Base-by-base conservation (phyloP, 2,113 vertebrate genomes). In the Loxodonta africana region DNA sequence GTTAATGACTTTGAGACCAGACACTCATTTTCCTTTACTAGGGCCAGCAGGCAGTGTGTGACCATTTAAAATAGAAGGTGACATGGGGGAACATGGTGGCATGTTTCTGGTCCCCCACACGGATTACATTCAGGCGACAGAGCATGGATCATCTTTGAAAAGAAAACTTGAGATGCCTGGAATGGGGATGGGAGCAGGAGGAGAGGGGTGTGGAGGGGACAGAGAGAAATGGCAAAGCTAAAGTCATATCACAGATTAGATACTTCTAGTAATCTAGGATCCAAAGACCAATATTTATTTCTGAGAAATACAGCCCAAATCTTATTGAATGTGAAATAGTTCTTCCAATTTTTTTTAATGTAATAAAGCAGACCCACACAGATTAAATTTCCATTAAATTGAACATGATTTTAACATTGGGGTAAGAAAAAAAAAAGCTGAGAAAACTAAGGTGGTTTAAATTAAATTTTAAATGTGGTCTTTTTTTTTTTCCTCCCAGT, bases 361-460 rank as follows among this genome's bases (percentile, higher is more conserved):
- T 94, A 96, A 95, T 82, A 97, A 57, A 76, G 80, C 88, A 88
- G 73, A 90, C 57, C 12, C 23, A 71, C 0, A 5, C 1, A 30
- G 80, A 95, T 94, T 80, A 81, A 63, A 95, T 96, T 96, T 94
- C 60, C 63, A 92, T 96, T 86, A 80, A 96, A 89, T 17, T 81
- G 14, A 44, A 48, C n/a, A 69, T 20, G 33, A 67, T 83, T 89
- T 97, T 88, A 97, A 91, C 83, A 94, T 76, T 91, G 62, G 48
- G 33, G 78, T n/a, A 30, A 14, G 18, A n/a, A 8, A 41, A 20
- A 26, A 8, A 41, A 20, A 60, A 53, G 26, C 41, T 83, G 83
- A 37, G 86, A 80, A 90, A 96, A 67, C 23, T 10, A 94, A 94
- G 28, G 26, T 11, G 15, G 74, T 26, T 85, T 97, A 88, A 82